Evolutionary conservation across 35 echinoderm and acorn worm species (phyloP).

Genomic region (Ptychodera flava): DNA sequence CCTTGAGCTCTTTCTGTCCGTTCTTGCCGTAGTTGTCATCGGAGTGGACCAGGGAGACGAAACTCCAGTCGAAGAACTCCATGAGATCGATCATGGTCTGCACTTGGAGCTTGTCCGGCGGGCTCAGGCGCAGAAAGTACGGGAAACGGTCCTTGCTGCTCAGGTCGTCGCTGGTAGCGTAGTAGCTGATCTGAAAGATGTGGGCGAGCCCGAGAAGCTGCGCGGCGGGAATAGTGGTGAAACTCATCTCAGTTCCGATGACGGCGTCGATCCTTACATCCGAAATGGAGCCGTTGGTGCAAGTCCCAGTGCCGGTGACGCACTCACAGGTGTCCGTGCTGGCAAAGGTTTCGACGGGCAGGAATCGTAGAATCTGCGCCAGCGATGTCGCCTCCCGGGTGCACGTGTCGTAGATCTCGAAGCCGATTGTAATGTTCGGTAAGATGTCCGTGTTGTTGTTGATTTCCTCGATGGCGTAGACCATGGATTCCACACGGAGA

Average conservation of each 20-base stretch:
- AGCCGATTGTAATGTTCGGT: slow-evolving; percentile 64
- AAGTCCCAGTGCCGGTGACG: background rate
- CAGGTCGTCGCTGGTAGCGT: slow-evolving; percentile 54
- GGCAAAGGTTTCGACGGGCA: background rate
- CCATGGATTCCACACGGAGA: slow-evolving; percentile 51
- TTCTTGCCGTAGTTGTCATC: slow-evolving; percentile 31
- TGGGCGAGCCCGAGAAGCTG: slow-evolving; percentile 37
- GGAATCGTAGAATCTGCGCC: background rate
- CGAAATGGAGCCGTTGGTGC: background rate
- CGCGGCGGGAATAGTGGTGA: slow-evolving; percentile 32
- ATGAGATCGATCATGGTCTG: slow-evolving; percentile 24
- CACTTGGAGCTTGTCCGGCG: slow-evolving; percentile 51
- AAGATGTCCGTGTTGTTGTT: slow-evolving; percentile 59
- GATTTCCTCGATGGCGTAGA: slow-evolving; percentile 60
- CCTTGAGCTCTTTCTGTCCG: slow-evolving; percentile 17
- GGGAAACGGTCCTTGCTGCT: slow-evolving; percentile 30
- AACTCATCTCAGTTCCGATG: slow-evolving; percentile 54
- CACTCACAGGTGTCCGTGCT: background rate
- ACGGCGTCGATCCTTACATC: slow-evolving; percentile 14
- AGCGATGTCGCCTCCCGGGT: slow-evolving; percentile 19
- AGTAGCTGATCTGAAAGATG: slow-evolving; percentile 46
- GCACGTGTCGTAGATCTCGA: slow-evolving; percentile 59
- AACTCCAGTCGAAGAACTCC: slow-evolving; percentile 28
- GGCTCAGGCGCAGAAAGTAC: slow-evolving; percentile 49
- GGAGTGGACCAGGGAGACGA: slow-evolving; percentile 14